Evolutionary conservation across 1,140 invertebrate species (phyloP), one percentile per base, ranked within the genome.

Genomic region (Drosophila arizonae): DNA sequence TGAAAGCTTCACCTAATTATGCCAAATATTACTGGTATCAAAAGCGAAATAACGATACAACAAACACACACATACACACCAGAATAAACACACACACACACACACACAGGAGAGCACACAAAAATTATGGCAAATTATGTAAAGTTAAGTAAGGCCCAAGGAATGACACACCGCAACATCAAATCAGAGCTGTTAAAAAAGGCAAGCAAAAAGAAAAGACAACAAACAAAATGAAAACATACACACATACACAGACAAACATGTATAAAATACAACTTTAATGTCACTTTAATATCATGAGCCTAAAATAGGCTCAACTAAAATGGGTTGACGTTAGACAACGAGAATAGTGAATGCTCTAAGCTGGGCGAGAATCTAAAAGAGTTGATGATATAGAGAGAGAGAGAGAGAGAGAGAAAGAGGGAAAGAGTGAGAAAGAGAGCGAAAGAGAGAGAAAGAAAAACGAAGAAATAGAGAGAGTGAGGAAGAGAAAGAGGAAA

Each of bases 71-170:
- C 24, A 28, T 9, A 10, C 46, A 41, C 55, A 15, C 17, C 21
- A 21, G 21, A 21, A 2, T 21, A 21, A 21, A 54, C 48, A n/a
- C 17, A 46, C 60, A 13, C 26, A 6, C 46, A 10, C 26, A 15
- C 33, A 33, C 17, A 26, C 54, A 41, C 64, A 67, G 54, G 26
- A 24, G n/a, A 11, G 24, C 39, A 63, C 15, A 50, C 64, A 56
- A n/a, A 71, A 71, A 76, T 75, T 67, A 71, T 51, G 46, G 45
- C 26, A 65, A 77, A 74, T 84, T 79, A 72, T 85, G 81, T 75
- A 62, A 69, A 85, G 66, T 56, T 62, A 77, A 77, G 50, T 48
- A 66, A 77, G 54, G 51, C 65, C 51, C 41, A n/a, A 73, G 50
- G 63, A 60, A 57, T 57, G 33, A 68, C 56, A 72, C 54, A 56